Evolutionary conservation across 2,113 vertebrate genomes (phyloP).

Genomic region (Salvator merianae): DNA sequence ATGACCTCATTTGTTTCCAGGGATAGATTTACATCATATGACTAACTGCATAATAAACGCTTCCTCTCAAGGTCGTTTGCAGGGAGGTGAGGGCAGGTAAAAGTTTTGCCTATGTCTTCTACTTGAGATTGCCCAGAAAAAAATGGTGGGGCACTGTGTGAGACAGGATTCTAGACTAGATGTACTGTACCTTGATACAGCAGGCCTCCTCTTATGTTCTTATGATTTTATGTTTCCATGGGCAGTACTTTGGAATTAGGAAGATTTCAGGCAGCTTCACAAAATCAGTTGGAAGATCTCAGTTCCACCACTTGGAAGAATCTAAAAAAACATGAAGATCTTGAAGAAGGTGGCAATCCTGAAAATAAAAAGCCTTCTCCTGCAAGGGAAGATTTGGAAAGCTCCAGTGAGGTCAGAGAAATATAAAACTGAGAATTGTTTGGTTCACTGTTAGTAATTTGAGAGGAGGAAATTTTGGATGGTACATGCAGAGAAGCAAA

Average conservation of each 20-base stretch:
- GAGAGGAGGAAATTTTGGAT: background rate
- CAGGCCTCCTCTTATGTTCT: too few species aligned
- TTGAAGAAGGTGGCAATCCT: slow-evolving; percentile 48
- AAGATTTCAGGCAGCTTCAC: slow-evolving; percentile 18
- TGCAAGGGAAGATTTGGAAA: slow-evolving; percentile 36
- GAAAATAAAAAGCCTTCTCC: slow-evolving; percentile 55
- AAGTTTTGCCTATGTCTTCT: too few species aligned
- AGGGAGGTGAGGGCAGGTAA: too few species aligned
- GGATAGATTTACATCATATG: background rate
- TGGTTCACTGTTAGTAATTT: background rate
- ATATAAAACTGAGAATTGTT: background rate
- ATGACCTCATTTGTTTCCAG: background rate
- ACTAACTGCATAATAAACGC: background rate
- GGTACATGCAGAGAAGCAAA: background rate
- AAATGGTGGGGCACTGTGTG: too few species aligned
- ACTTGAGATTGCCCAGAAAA: too few species aligned
- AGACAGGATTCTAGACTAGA: too few species aligned
- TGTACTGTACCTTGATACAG: too few species aligned
- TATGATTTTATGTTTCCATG: background rate
- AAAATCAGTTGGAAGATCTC: slow-evolving; percentile 38
- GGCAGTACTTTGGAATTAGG: slow-evolving; percentile 33
- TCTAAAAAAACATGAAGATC: slow-evolving; percentile 57
- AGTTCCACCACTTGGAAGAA: slow-evolving; percentile 59
- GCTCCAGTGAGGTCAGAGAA: slow-evolving; percentile 29
- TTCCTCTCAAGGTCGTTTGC: background rate